A percentile compares a stretch with the other conserved stretches of the same genome.
phyloP scores from a whole-genome alignment of 2,888 invertebrate species.

The Metallyticus violacea region DNA sequence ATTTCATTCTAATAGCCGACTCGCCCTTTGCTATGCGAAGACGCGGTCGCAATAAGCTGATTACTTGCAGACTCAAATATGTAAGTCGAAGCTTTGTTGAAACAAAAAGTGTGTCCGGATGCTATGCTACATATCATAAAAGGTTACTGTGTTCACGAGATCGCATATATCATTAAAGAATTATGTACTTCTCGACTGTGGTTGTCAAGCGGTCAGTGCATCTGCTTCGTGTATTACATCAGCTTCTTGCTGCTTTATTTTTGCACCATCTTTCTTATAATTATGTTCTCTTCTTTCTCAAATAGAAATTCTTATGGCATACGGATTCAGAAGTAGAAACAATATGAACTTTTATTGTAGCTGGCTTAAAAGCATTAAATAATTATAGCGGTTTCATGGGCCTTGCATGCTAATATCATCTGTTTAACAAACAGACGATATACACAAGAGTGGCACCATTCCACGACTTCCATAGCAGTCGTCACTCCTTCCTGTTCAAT shows the following conservation, averaged over 20 bases:
- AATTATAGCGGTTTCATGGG: too few species aligned
- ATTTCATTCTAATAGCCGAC: too few species aligned
- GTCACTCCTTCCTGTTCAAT: too few species aligned
- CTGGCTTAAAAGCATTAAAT: too few species aligned
- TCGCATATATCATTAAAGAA: neutral
- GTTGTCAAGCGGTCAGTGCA: neutral
- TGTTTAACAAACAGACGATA: too few species aligned
- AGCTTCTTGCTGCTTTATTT: neutral
- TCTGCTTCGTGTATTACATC: neutral
- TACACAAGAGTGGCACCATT: too few species aligned
- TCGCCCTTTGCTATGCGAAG: neutral
- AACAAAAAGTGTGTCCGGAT: neutral
- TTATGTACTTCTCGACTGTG: neutral
- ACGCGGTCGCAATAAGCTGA: neutral
- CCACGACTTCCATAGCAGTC: too few species aligned
- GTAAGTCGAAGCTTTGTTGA: neutral
- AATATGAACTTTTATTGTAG: too few species aligned
- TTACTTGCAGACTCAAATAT: neutral
- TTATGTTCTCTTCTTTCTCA: neutral
- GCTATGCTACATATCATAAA: neutral
- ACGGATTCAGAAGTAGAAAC: too few species aligned
- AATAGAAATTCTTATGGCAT: too few species aligned
- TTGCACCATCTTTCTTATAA: neutral
- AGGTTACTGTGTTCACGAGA: neutral
- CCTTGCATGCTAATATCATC: too few species aligned